Base-by-base conservation (phyloP, 2,797 vertebrate genomes). In the Acanthurus lineatus region DNA sequence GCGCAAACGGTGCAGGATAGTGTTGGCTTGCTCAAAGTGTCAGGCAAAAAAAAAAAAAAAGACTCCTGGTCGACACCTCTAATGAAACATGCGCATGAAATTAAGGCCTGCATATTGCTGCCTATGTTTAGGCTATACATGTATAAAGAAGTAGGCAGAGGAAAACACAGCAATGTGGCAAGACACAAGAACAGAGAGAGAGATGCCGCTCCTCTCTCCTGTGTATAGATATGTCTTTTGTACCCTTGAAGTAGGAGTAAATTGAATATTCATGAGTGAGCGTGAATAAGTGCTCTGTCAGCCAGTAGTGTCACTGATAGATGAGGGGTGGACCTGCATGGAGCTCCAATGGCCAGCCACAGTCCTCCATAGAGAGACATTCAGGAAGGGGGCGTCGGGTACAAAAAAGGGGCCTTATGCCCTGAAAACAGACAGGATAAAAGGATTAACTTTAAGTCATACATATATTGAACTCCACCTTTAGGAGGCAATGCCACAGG, bases 1-100 rank as follows among this genome's bases (percentile, higher is more conserved):
- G 93, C 94, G 97, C 97, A 95, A 97, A 95, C 95, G 88, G 91
- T 96, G 97, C 97, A 97, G 92, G 97, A 97, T 97, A 94, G 95
- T 93, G 95, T 95, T 93, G 95, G 95, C 95, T 96, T 95, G 95
- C 96, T 96, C 94, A 94, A 95, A 96, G 95, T 96, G 96, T 96
- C 93, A 93, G 69, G 81, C 25, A 25, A 25, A 25, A 25, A 25
- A 25, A 25, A 84, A 95, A 88, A 87, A 90, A 85, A 75, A 73
- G 88, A 90, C 96, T 96, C 90, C 93, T 95, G 94, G 95, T 96
- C 94, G 94, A 94, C 93, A 90, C 91, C 87, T 91, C 77, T 95
- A 97, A 97, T 97, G 96, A 96, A 97, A 97, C 95, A 95, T 95
- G 90, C 90, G 95, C 96, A 96, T 97, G 95, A 94, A 96, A 97